Evolutionary conservation across 1,140 invertebrate genomes (phyloP).

Genomic region (Hyposmocoma kahamanoa): DNA sequence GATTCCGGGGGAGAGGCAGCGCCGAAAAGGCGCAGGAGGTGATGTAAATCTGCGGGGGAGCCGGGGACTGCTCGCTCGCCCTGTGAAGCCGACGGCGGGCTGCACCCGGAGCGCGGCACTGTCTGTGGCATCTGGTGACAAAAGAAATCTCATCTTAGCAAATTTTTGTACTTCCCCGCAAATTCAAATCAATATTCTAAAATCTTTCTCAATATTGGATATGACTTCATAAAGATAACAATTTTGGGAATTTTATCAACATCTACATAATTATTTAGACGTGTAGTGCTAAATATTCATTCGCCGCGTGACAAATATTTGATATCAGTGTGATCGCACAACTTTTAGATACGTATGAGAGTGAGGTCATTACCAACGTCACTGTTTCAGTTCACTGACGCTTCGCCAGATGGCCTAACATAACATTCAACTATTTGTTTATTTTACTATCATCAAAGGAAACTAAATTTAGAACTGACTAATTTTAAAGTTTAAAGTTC

Average conservation of each 20-base stretch:
- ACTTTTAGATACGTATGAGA: no score
- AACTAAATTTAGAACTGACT: constrained; percentile 33
- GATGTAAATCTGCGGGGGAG: constrained; percentile 75
- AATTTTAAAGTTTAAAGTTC: no score
- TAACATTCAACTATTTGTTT: constrained; percentile 32
- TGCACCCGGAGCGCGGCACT: constrained; percentile 82
- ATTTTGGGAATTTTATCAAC: no score
- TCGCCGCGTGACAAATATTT: no score
- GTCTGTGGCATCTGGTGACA: constrained; percentile 87
- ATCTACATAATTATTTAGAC: no score
- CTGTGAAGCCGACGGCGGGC: constrained; percentile 83
- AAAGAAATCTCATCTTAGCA: no score
- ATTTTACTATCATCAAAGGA: constrained; percentile 34
- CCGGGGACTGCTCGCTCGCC: constrained; percentile 74
- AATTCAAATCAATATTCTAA: no score
- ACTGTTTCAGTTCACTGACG: neutral
- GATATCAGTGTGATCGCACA: no score
- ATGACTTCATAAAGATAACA: no score
- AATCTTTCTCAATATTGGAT: no score
- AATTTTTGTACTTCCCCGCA: no score
- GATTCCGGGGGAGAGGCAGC: constrained; percentile 72
- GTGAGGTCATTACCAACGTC: neutral
- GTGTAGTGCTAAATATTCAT: no score
- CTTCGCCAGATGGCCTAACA: constrained; percentile 40
- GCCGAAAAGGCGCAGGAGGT: constrained; percentile 69